These are phyloP conservation scores for Periophthalmodon schlosseri DNA, from an alignment of 2,113 vertebrate genomes.

Conservation along the genomic window DNA sequence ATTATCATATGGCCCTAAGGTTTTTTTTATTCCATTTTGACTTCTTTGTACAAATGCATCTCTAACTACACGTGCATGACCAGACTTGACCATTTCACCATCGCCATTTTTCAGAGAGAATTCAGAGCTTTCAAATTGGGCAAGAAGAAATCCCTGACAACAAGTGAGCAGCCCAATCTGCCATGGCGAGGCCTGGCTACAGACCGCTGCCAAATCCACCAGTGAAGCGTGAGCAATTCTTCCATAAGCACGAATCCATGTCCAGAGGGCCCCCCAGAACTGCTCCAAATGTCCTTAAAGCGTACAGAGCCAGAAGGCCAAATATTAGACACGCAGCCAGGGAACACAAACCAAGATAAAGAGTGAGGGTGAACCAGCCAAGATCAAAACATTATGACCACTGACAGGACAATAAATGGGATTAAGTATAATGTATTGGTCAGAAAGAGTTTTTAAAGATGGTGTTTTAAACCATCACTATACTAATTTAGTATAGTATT, in stretches of 20 bases:
- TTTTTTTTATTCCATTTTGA: background rate
- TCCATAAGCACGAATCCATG: constrained; percentile 49
- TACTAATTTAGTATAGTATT: no score
- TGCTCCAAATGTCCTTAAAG: constrained; percentile 36
- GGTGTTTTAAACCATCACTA: background rate
- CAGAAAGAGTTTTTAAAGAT: background rate
- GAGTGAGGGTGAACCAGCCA: background rate
- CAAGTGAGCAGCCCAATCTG: constrained; percentile 50
- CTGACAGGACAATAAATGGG: background rate
- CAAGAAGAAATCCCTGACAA: constrained; percentile 45
- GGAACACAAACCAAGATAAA: constrained; percentile 4
- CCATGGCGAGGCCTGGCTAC: constrained; percentile 43
- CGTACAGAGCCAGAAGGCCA: constrained; percentile 33
- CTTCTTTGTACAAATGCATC: background rate
- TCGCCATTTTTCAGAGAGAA: constrained; percentile 23
- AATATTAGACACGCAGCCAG: constrained; percentile 19
- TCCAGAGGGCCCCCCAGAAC: constrained; percentile 17
- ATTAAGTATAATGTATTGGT: background rate
- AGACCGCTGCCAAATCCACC: constrained; percentile 44
- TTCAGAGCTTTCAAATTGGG: constrained; percentile 32
- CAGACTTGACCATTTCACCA: background rate
- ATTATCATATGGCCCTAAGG: no score
- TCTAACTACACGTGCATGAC: background rate
- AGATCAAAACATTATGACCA: background rate
- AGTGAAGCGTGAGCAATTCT: constrained; percentile 46